phyloP scores from a whole-genome alignment of 2,888 invertebrate genomes.

The Siphlonurus alternatus region DNA sequence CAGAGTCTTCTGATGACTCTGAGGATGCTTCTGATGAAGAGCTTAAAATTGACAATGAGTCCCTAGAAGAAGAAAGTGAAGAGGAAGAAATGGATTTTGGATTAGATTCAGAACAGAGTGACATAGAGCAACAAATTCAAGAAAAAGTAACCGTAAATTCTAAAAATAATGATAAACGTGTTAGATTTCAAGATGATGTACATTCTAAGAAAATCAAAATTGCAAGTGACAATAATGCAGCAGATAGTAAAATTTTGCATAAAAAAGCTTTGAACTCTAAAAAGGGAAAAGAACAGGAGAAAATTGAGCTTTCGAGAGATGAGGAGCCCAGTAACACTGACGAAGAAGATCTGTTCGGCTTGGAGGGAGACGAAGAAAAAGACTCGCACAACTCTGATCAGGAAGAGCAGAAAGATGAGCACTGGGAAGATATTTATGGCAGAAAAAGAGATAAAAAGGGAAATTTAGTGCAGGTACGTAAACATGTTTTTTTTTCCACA shows the following conservation, averaged over 20 bases:
- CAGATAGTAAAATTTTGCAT: too few relatives aligned
- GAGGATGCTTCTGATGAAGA: constrained; percentile 17
- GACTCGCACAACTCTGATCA: constrained; percentile 17
- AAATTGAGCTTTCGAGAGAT: constrained; percentile 1
- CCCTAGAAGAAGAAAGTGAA: constrained; percentile 7
- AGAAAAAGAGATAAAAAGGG: constrained; percentile 46
- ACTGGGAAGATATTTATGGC: constrained; percentile 14
- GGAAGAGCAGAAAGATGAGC: constrained; percentile 15
- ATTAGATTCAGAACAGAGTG: constrained; percentile 13
- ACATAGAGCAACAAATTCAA: constrained; percentile 5
- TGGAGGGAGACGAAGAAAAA: constrained; percentile 13
- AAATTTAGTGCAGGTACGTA: constrained; percentile 45
- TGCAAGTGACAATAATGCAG: too few relatives aligned
- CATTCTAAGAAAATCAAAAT: too few relatives aligned
- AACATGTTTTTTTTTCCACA: constrained; percentile 9
- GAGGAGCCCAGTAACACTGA: not conserved
- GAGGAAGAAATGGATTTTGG: constrained; percentile 14
- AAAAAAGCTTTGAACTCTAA: not conserved
- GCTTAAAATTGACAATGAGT: constrained; percentile 11
- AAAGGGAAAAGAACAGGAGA: constrained; percentile 10
- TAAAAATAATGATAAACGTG: constrained; percentile 3
- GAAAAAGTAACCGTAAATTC: too few relatives aligned
- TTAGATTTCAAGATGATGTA: not conserved
- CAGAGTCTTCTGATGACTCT: constrained; percentile 20
- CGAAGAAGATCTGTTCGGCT: constrained; percentile 13